Percentiles rank a stretch among this genome's conserved stretches.
These are phyloP conservation scores for Chionomys nivalis DNA, from an alignment of 2,113 vertebrate genomes.

Conservation along the genomic window DNA sequence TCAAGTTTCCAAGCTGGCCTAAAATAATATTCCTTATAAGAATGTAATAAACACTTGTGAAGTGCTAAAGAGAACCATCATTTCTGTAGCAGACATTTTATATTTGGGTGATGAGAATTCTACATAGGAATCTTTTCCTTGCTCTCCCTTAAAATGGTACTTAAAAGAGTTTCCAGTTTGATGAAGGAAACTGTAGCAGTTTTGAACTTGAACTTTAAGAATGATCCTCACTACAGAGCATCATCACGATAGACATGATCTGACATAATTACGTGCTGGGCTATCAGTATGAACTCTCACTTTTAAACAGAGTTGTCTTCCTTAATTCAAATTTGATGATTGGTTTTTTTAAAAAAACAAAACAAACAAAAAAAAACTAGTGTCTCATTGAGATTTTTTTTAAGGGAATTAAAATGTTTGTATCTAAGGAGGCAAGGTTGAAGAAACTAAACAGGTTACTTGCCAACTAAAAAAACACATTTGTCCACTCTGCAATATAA, in stretches of 20 bases:
- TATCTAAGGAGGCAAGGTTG: conserved; percentile 42
- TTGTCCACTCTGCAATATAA: conserved; percentile 53
- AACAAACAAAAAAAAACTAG: conserved; percentile 3
- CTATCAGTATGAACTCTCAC: conserved; percentile 25
- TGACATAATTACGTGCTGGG: not conserved
- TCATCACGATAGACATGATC: not conserved
- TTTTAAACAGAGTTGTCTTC: conserved; percentile 57
- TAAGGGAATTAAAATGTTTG: conserved; percentile 57
- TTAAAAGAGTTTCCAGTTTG: conserved; percentile 38
- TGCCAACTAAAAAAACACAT: conserved; percentile 58
- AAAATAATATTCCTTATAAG: conserved; percentile 77
- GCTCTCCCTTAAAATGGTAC: conserved; percentile 41
- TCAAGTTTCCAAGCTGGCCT: conserved; percentile 74
- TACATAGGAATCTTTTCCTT: conserved; percentile 64
- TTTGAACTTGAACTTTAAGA: conserved; percentile 43
- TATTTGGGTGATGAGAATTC: conserved; percentile 72
- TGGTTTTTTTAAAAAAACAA: not conserved
- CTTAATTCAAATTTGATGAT: conserved; percentile 51
- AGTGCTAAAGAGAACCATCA: conserved; percentile 42
- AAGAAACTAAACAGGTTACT: conserved; percentile 21
- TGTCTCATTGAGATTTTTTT: not conserved
- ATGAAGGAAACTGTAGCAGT: conserved; percentile 18
- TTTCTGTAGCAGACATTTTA: conserved; percentile 55
- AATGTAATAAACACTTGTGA: conserved; percentile 61
- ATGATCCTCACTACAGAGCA: not conserved